Evolutionary conservation across 1,140 invertebrate genomes (phyloP), one percentile per base, ranked within the genome.

Genomic region (Helicoverpa zea): DNA sequence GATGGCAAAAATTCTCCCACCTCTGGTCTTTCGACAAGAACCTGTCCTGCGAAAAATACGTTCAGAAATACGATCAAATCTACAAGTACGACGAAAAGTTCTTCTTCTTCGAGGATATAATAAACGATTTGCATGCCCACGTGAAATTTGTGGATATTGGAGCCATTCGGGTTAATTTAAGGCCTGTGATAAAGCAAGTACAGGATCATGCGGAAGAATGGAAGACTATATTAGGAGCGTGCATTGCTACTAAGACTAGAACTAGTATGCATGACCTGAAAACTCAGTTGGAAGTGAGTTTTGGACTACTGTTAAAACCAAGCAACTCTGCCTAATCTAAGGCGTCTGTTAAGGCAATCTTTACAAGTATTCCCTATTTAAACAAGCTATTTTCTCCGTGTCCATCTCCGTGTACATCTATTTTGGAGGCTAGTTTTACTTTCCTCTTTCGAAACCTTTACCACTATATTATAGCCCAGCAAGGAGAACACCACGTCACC

Each of bases 11-110:
- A 85, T 98, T 97, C 89, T 96, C 96, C 80, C 97, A 96, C 90
- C 94, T 99, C 4, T 99, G 98, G 98, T 96, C 96, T 11, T 96
- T 96, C 83, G 98, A 98, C 87, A 99, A 99, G 94, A 94, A 96
- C 66, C 88, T 96, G 14, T 96, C 96, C 3, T 97, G 97, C 82
- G 96, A 98, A 83, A 97, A 97, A 90, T 99, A 98, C 94, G 95
- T 97, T 3, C 92, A 95, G 43, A 97, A 96, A 72, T 96, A 97
- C 88, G 97, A 97, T 3, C 96, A 97, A 13, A 96, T 98, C 4
- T 95, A 96, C 23, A 96, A 97, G 80, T 98, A 97, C 94, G 97
- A 98, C 87, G 97, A 98, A 80, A 97, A 97, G 92, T 97, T 99
- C 85, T 96, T 96, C 87, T 98, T 97, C 93, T 98, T 98, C 90